A percentile compares a stretch with the other conserved stretches of the same genome.
These are phyloP conservation scores for Tinea pellionella DNA, from an alignment of 2,888 invertebrate genomes.

Conservation along the genomic window DNA sequence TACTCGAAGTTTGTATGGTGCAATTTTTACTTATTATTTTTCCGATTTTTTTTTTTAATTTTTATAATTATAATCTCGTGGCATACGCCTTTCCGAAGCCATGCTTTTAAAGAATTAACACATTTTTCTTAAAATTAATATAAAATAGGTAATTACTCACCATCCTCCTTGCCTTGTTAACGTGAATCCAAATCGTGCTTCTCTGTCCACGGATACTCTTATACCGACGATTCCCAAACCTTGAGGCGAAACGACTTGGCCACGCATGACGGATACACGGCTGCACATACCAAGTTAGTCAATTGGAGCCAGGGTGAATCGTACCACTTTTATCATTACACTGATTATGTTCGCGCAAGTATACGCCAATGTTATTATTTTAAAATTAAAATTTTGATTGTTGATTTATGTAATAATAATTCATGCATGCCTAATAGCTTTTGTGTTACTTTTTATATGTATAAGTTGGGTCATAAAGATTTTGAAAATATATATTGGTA, in stretches of 20 bases:
- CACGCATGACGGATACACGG: constrained; percentile 98
- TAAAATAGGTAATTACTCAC: constrained; percentile 70
- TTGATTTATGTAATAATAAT: not conserved
- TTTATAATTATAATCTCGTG: too few species aligned
- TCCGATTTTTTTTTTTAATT: too few species aligned
- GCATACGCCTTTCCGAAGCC: too few species aligned
- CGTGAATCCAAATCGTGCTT: constrained; percentile 96
- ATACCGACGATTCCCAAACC: constrained; percentile 97
- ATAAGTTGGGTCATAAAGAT: not conserved
- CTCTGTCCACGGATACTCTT: constrained; percentile 93
- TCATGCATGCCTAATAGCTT: not conserved
- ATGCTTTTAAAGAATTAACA: too few species aligned
- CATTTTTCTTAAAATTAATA: too few species aligned
- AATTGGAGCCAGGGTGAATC: constrained; percentile 29
- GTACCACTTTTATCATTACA: constrained; percentile 29
- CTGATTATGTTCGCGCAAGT: constrained; percentile 35
- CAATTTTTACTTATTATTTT: too few species aligned
- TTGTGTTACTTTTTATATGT: not conserved
- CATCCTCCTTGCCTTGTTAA: constrained; percentile 93
- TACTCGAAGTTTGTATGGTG: too few species aligned
- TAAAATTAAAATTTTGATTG: not conserved
- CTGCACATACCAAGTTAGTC: constrained; percentile 74
- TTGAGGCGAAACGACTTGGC: constrained; percentile 94
- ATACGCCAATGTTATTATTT: not conserved
- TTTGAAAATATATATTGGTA: not conserved